Evolutionary conservation across 1,140 invertebrate genomes (phyloP), one percentile per base, ranked within the genome.

Genomic region (Centruroides vittatus): DNA sequence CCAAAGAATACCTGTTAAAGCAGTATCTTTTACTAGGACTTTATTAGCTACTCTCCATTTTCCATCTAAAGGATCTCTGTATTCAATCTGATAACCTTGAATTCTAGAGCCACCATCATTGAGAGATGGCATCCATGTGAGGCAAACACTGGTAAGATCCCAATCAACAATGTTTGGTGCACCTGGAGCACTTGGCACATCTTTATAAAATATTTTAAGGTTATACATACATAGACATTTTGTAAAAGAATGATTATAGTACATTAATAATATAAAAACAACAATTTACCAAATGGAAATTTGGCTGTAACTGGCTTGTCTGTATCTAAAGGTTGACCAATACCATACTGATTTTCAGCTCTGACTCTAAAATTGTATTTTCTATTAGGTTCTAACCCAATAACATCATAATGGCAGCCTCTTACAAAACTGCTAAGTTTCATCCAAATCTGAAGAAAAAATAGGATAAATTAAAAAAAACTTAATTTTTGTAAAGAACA

Each of bases 261-360:
- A 23, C 23, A 23, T 23, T 23, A 23, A 23, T 23, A 23, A 23
- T 23, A 54, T 9, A n/a, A 54, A 23, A 55, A 9, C 23, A 47
- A 11, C 8, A 53, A 36, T 51, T 56, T 55, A 64, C 63, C 92
- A 80, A 96, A 99, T 66, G 93, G 90, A 81, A 92, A 92, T 76
- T 97, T 88, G 68, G 95, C 88, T 65, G 84, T 85, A 67, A 97
- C 85, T 3, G 91, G 84, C 56, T 89, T 85, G 10, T 84, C 82
- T 60, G 89, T 86, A 65, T 93, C 89, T 9, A 98, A 72, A 35
- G 95, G 92, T 63, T 95, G 89, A 46, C 93, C 93, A 4, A 95
- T 78, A 2, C 96, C 97, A 71, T 98, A 95, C 68, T 98, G 93
- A 78, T 99, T 99, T 74, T 98, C 96, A 41, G 96, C 97, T 49